Conservation (phyloP, 2,797 vertebrate species). For the Neosilurus mollespiculum region DNA sequence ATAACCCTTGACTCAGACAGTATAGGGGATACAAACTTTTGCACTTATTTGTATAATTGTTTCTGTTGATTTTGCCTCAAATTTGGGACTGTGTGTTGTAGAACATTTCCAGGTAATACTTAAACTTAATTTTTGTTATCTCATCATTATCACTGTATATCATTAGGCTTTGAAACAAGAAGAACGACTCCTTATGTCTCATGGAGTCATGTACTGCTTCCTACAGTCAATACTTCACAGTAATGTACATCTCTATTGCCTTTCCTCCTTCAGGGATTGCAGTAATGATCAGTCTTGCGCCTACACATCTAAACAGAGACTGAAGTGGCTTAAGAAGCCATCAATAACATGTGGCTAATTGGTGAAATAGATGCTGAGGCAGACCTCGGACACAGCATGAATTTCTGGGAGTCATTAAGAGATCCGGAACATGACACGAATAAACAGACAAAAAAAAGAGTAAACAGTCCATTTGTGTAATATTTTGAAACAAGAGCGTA, state of each 20-base stretch:
- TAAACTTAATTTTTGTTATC: background rate
- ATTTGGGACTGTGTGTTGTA: background rate
- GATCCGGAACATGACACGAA: background rate
- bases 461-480: background rate
- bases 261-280: background rate
- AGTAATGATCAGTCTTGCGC: background rate
- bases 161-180: background rate
- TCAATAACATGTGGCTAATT: background rate
- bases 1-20: background rate
- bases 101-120: background rate
- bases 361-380: background rate
- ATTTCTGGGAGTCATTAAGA: background rate
- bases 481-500: background rate
- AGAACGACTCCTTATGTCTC: background rate
- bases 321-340: background rate
- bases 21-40: background rate
- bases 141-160: no score
- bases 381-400: background rate
- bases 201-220: background rate
- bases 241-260: background rate
- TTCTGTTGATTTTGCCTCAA: background rate
- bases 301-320: background rate
- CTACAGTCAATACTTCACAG: background rate
- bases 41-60: background rate
- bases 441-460: constrained; percentile 11